Percentiles rank a stretch among this genome's conserved stretches.
These are phyloP conservation scores for Sebastes hubbsi DNA, from an alignment of 2,797 vertebrate genomes.

Conservation along the genomic window DNA sequence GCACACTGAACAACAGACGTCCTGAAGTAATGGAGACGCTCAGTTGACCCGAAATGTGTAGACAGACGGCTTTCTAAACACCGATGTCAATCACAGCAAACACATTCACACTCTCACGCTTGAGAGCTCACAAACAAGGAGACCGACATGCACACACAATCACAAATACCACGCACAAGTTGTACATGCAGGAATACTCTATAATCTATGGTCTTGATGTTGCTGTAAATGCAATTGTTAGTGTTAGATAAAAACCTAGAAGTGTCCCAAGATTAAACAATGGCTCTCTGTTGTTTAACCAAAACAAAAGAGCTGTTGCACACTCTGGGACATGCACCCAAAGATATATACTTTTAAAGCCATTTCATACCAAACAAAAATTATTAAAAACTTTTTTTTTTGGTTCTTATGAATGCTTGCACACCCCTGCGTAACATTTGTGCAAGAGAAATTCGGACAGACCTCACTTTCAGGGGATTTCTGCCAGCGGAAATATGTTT, in stretches of 20 bases:
- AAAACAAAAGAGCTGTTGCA: not conserved
- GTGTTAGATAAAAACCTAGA: not conserved
- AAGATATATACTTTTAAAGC: not conserved
- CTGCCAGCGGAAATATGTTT: not conserved
- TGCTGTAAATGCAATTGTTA: not conserved
- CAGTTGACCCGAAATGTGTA: conserved; percentile 43
- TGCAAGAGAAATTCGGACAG: not conserved
- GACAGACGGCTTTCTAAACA: conserved; percentile 65
- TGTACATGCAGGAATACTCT: not conserved
- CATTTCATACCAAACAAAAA: not conserved
- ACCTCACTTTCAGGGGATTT: not conserved
- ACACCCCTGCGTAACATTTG: not conserved
- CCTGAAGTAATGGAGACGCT: conserved; percentile 38
- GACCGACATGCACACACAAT: conserved; percentile 19
- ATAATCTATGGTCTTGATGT: not conserved
- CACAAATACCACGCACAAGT: not conserved
- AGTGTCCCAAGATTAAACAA: not conserved
- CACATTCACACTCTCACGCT: conserved; percentile 28
- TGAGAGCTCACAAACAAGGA: conserved; percentile 35
- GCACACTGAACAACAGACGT: conserved; percentile 32
- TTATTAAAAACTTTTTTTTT: not conserved
- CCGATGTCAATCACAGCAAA: conserved; percentile 58
- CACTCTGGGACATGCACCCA: not conserved
- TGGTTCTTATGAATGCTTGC: not conserved
- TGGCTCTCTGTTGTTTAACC: not conserved